Conservation (phyloP, 2,888 invertebrate species). For the Caenorhabditis sinica region DNA sequence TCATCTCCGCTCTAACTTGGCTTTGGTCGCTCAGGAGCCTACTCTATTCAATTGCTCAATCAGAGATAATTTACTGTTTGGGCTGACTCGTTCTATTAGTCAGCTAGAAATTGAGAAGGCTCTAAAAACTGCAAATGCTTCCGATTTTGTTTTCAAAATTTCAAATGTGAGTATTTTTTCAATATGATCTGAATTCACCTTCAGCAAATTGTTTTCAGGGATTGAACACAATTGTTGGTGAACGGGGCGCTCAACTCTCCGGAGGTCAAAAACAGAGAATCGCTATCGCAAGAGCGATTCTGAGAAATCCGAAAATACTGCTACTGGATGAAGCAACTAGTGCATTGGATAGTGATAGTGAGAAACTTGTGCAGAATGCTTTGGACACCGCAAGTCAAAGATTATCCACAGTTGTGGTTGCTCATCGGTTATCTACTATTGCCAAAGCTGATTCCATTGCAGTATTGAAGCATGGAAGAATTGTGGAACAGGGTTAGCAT, state of each 20-base stretch:
- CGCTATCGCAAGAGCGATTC: constrained; percentile 84
- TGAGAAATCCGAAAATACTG: constrained; percentile 50
- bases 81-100: not conserved
- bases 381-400: constrained; percentile 86
- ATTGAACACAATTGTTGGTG: constrained; percentile 84
- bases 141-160: constrained; percentile 84
- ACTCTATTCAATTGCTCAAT: constrained; percentile 84
- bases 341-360: constrained; percentile 74
- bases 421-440: constrained; percentile 85
- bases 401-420: constrained; percentile 85
- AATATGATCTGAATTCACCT: not conserved
- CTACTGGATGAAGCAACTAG: constrained; percentile 63
- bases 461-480: constrained; percentile 70
- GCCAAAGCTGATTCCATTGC: constrained; percentile 79
- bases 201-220: constrained; percentile 50
- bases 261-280: constrained; percentile 85
- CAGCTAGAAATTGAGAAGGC: constrained; percentile 71
- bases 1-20: constrained; percentile 83
- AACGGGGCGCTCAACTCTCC: constrained; percentile 84
- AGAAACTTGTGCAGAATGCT: constrained; percentile 89
- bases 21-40: constrained; percentile 84
- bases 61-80: constrained; percentile 26
- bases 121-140: constrained; percentile 84
- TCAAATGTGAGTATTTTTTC: constrained; percentile 83
- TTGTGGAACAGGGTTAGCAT: constrained; percentile 85